Evolutionary conservation across 2,888 invertebrate genomes (phyloP).

Genomic region (Drosophila mercatorum): DNA sequence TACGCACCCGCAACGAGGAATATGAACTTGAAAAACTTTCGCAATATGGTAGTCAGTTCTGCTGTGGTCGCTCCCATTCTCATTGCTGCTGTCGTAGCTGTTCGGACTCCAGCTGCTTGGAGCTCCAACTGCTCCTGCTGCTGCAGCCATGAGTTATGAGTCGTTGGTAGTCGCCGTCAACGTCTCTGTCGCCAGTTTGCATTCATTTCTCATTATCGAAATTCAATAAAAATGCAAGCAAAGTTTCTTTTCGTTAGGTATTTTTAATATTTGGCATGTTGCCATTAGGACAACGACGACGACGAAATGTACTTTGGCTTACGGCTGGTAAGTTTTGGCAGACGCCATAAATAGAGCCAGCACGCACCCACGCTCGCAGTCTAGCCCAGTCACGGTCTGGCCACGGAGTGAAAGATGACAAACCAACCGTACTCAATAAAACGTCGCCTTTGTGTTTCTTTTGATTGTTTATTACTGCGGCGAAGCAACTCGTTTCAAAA

Average conservation of each 20-base stretch:
- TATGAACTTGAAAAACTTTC: slow-evolving; percentile 73
- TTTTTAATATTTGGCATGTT: slow-evolving; percentile 65
- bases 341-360: slow-evolving; percentile 72
- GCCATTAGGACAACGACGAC: slow-evolving; percentile 58
- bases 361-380: slow-evolving; percentile 57
- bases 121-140: neutral
- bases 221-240: slow-evolving; percentile 70
- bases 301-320: slow-evolving; percentile 53
- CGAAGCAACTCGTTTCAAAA: slow-evolving; percentile 47
- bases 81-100: neutral
- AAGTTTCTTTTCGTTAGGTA: slow-evolving; percentile 46
- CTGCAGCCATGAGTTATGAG: slow-evolving; percentile 29
- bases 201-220: slow-evolving; percentile 77
- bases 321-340: slow-evolving; percentile 69
- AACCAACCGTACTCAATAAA: slow-evolving; percentile 76
- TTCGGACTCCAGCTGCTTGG: neutral
- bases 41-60: slow-evolving; percentile 63
- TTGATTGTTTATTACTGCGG: slow-evolving; percentile 80
- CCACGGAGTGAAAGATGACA: slow-evolving; percentile 33
- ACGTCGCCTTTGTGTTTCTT: slow-evolving; percentile 73
- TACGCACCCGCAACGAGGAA: slow-evolving; percentile 72
- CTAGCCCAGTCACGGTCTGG: slow-evolving; percentile 39
- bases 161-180: slow-evolving; percentile 10
- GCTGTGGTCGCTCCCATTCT: slow-evolving; percentile 27
- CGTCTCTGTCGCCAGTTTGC: slow-evolving; percentile 55